A percentile compares a stretch with the other conserved stretches of the same genome.
Conservation (phyloP, 2,113 vertebrate genomes). For the Cettia cetti region DNA sequence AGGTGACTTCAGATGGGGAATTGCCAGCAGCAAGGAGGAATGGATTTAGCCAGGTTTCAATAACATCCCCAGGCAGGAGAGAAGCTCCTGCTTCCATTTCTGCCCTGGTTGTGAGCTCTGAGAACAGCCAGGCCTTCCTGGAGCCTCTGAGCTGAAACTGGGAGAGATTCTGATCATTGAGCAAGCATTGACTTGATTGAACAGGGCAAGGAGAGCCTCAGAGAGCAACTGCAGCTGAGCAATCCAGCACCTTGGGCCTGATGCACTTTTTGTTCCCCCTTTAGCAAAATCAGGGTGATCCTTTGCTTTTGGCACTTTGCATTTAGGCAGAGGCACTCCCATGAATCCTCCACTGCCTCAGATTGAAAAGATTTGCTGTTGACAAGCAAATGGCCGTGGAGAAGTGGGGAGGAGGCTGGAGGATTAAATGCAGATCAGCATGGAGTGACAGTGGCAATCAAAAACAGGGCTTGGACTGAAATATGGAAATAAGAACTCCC, state of each 20-base stretch:
- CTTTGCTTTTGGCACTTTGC: background rate
- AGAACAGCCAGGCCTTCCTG: background rate
- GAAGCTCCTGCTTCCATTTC: background rate
- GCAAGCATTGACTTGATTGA: conserved; percentile 43
- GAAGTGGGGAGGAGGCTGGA: background rate
- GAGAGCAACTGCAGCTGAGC: background rate
- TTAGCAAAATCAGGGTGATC: background rate
- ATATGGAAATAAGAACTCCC: background rate
- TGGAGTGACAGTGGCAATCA: background rate
- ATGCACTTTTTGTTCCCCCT: background rate
- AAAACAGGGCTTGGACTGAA: background rate
- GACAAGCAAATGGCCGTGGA: background rate
- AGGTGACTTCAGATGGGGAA: conserved; percentile 49
- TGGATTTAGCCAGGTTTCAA: background rate
- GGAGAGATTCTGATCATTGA: conserved; percentile 25
- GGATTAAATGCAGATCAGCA: background rate
- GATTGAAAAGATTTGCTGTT: background rate
- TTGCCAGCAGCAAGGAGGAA: conserved; percentile 11
- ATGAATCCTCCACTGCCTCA: background rate
- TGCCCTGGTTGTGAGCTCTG: background rate
- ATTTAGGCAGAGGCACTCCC: background rate
- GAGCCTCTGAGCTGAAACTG: background rate
- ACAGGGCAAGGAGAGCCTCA: background rate
- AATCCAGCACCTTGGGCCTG: background rate
- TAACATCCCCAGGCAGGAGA: background rate